Evolutionary conservation across 2,797 vertebrate species (phyloP).

Genomic region (Leuciscus waleckii): DNA sequence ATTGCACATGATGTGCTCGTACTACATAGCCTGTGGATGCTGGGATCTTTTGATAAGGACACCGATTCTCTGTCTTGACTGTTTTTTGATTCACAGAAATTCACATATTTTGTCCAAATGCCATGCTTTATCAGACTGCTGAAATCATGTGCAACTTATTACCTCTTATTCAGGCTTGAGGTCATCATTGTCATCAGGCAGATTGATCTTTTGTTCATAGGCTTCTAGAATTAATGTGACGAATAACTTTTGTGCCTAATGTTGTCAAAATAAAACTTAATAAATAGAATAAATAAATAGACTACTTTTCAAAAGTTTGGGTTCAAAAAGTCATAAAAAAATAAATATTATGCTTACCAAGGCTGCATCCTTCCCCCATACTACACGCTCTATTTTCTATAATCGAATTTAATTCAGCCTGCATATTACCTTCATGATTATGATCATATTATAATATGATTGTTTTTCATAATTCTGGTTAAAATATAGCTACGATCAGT

Average conservation of each 20-base stretch:
- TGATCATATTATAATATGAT: not conserved
- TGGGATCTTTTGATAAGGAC: slow-evolving; percentile 33
- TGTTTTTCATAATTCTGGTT: not conserved
- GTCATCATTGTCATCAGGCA: slow-evolving; percentile 1
- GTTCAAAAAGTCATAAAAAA: too few species aligned
- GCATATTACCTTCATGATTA: not conserved
- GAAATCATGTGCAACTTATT: slow-evolving; percentile 11
- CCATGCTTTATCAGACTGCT: not conserved
- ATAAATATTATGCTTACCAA: too few species aligned
- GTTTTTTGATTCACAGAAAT: slow-evolving; percentile 7
- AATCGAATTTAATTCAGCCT: not conserved
- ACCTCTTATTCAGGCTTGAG: not conserved
- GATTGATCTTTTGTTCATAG: not conserved
- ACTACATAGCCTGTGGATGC: slow-evolving; percentile 45
- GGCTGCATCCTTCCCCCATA: too few species aligned
- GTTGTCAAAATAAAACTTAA: not conserved
- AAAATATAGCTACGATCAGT: not conserved
- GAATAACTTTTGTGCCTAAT: not conserved
- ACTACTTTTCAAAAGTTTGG: too few species aligned
- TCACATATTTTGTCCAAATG: slow-evolving; percentile 12
- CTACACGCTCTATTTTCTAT: not conserved
- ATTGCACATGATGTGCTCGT: slow-evolving; percentile 50
- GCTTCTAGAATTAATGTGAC: not conserved
- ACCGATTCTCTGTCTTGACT: slow-evolving; percentile 14
- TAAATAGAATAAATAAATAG: too few species aligned